Evolutionary conservation across 2,888 invertebrate species (phyloP).

Genomic region (Mythimna impura): DNA sequence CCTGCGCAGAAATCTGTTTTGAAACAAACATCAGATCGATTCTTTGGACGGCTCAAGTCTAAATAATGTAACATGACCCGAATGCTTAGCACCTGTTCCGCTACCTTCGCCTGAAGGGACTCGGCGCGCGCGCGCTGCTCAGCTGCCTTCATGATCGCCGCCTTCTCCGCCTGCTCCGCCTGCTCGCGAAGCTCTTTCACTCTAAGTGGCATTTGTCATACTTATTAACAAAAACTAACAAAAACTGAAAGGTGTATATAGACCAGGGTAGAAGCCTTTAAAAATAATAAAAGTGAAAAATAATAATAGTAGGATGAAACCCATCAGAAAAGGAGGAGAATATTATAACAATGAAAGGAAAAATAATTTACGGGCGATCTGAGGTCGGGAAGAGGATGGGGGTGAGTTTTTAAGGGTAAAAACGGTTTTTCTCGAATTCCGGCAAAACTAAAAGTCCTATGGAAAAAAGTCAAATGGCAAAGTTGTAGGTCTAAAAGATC

Average conservation of each 20-base stretch:
- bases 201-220: conserved; percentile 63
- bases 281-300: too few relatives aligned
- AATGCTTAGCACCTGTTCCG: conserved; percentile 80
- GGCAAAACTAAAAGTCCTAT: too few relatives aligned
- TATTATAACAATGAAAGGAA: too few relatives aligned
- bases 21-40: conserved; percentile 25
- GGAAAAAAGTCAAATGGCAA: too few relatives aligned
- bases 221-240: conserved; percentile 4
- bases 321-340: too few relatives aligned
- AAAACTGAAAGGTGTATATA: background rate
- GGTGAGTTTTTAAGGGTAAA: too few relatives aligned
- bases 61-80: conserved; percentile 50
- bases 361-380: too few relatives aligned
- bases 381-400: too few relatives aligned
- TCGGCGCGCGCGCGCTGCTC: conserved; percentile 74
- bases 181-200: conserved; percentile 84
- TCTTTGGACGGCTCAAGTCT: conserved; percentile 14
- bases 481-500: too few relatives aligned
- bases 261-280: too few relatives aligned
- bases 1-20: conserved; percentile 68
- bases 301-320: too few relatives aligned
- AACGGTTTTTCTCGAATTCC: too few relatives aligned
- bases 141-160: conserved; percentile 66
- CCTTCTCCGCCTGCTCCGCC: conserved; percentile 72
- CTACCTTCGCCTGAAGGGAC: conserved; percentile 80